phyloP scores from a whole-genome alignment of 2,888 invertebrate species.

The Dichetophora obliterata region DNA sequence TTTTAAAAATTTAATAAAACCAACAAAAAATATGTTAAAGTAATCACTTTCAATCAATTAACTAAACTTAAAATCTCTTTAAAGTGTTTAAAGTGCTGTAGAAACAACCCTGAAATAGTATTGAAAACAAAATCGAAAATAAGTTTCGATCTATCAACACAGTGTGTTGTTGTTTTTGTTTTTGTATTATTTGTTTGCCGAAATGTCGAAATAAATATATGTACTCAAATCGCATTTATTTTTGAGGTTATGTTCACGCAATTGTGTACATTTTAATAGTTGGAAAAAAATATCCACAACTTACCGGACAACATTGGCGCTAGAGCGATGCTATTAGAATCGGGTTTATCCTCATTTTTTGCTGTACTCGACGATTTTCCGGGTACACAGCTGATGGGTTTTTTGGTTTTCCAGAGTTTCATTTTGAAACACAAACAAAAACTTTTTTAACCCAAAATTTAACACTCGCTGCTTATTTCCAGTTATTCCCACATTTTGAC shows the following conservation, averaged over 20 bases:
- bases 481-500: neutral
- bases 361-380: conserved; percentile 60
- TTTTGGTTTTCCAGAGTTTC: conserved; percentile 70
- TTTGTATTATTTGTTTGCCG: conserved; percentile 37
- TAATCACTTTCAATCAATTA: neutral
- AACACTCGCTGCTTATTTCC: conserved; percentile 3
- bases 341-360: conserved; percentile 62
- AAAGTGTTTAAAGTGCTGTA: conserved; percentile 57
- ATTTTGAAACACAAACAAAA: conserved; percentile 52
- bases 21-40: conserved; percentile 42
- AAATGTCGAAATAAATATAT: neutral
- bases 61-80: conserved; percentile 47
- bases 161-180: conserved; percentile 27
- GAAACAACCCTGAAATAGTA: conserved; percentile 58
- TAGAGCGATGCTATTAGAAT: conserved; percentile 61
- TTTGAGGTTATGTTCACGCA: conserved; percentile 30
- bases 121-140: conserved; percentile 47
- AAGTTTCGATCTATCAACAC: neutral
- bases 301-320: conserved; percentile 67
- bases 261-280: conserved; percentile 4
- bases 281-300: conserved; percentile 35
- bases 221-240: neutral
- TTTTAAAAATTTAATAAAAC: no score
- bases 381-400: conserved; percentile 69
- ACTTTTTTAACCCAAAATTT: conserved; percentile 10